These are phyloP conservation scores for Zootoca vivipara DNA, from an alignment of 2,113 vertebrate genomes.

Conservation along the genomic window DNA sequence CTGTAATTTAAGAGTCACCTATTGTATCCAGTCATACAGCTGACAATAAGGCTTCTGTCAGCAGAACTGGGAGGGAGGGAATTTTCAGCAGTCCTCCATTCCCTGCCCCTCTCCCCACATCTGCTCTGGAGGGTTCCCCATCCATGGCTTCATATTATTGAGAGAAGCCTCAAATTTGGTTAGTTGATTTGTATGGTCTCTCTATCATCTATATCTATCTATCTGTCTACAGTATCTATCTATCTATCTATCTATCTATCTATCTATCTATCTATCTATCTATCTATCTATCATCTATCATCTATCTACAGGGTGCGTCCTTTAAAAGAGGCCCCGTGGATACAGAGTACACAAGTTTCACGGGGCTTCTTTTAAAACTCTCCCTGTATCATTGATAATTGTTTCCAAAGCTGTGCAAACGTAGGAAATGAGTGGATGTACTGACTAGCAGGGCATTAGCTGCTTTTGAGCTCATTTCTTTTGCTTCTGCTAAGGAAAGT, in stretches of 20 bases:
- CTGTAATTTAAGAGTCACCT: not conserved
- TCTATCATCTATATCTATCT: conserved; percentile 52
- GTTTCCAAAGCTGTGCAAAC: not conserved
- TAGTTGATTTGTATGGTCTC: conserved; percentile 57
- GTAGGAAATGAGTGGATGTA: conserved; percentile 3
- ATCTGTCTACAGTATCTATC: too few relatives aligned
- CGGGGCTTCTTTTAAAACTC: conserved; percentile 60
- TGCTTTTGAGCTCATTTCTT: not conserved
- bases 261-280: too few relatives aligned
- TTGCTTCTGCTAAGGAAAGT: not conserved
- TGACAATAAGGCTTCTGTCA: too few relatives aligned
- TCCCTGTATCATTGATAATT: conserved; percentile 71
- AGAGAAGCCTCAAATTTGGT: conserved; percentile 52
- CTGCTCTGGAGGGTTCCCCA: not conserved
- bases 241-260: too few relatives aligned
- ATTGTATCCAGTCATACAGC: too few relatives aligned
- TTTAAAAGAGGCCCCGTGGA: too few relatives aligned
- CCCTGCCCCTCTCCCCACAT: too few relatives aligned
- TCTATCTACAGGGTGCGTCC: too few relatives aligned
- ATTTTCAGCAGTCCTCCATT: too few relatives aligned
- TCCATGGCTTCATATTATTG: conserved; percentile 13
- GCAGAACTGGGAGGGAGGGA: too few relatives aligned
- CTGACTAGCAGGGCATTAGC: not conserved
- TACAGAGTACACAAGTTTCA: too few relatives aligned
- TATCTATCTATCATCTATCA: too few relatives aligned